These are phyloP conservation scores for Mylabris phalerata DNA, from an alignment of 1,140 invertebrate species.

Conservation along the genomic window DNA sequence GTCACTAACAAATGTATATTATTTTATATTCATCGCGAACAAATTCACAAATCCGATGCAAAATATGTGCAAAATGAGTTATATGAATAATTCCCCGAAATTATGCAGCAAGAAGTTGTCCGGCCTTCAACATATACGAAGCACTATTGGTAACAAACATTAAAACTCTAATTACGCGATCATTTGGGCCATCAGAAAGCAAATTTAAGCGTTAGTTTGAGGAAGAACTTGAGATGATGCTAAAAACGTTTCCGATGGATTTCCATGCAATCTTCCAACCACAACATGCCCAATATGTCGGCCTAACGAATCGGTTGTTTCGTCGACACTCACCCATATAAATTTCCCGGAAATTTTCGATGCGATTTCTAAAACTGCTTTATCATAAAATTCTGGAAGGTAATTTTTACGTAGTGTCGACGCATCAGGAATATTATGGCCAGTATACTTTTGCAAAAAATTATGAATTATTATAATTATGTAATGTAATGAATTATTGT, in stretches of 20 bases:
- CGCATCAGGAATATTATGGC: constrained; percentile 2
- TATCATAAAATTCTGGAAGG: constrained; percentile 3
- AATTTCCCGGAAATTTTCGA: not conserved
- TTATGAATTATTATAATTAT: too few species aligned
- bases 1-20: constrained; percentile 27
- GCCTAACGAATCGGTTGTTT: constrained; percentile 7
- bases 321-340: not conserved
- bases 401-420: constrained; percentile 16
- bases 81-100: constrained; percentile 31
- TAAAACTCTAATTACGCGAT: not conserved
- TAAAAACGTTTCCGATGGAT: not conserved
- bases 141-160: constrained; percentile 30
- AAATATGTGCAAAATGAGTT: constrained; percentile 35
- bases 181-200: too few species aligned
- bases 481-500: too few species aligned
- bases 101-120: constrained; percentile 7
- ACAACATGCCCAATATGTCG: not conserved
- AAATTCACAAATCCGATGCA: constrained; percentile 31
- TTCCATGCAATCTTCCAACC: not conserved
- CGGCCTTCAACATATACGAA: constrained; percentile 34
- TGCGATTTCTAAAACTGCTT: not conserved
- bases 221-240: too few species aligned
- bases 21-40: constrained; percentile 23
- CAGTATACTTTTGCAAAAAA: constrained; percentile 2
- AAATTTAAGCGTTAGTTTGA: too few species aligned